Evolutionary conservation across 2,113 vertebrate genomes (phyloP).

Genomic region (Accipiter cooperii): DNA sequence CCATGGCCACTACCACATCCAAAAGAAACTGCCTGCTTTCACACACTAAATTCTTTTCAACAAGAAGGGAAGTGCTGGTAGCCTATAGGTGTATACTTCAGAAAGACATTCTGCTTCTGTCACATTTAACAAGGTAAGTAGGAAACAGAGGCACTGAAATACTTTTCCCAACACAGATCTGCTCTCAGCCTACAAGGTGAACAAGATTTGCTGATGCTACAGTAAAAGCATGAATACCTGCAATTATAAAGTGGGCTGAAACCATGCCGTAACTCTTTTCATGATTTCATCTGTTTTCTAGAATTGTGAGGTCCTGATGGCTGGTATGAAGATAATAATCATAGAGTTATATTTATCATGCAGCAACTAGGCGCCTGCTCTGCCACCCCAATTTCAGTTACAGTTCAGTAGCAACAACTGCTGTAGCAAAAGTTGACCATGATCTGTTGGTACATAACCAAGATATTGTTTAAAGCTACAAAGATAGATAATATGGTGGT

Average conservation of each 20-base stretch:
- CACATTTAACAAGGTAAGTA: background rate
- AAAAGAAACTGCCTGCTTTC: background rate
- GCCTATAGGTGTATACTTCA: background rate
- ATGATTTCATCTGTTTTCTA: background rate
- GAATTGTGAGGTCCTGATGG: background rate
- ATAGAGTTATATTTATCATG: background rate
- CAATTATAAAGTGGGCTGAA: background rate
- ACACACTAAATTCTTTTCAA: background rate
- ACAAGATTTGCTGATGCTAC: background rate
- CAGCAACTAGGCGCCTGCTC: background rate
- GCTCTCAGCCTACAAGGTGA: background rate
- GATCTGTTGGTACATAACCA: background rate
- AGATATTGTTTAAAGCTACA: background rate
- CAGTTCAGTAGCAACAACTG: background rate
- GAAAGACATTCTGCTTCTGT: background rate
- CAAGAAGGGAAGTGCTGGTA: background rate
- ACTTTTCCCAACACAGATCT: background rate
- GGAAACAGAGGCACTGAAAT: background rate
- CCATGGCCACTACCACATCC: rapidly evolving
- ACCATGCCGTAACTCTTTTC: background rate
- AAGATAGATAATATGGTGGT: background rate
- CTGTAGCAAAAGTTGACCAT: background rate
- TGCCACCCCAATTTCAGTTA: background rate
- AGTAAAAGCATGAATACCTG: background rate
- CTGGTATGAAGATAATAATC: background rate